Evolutionary conservation across 2,888 invertebrate species (phyloP).

Genomic region (Cartodere bifasciata): DNA sequence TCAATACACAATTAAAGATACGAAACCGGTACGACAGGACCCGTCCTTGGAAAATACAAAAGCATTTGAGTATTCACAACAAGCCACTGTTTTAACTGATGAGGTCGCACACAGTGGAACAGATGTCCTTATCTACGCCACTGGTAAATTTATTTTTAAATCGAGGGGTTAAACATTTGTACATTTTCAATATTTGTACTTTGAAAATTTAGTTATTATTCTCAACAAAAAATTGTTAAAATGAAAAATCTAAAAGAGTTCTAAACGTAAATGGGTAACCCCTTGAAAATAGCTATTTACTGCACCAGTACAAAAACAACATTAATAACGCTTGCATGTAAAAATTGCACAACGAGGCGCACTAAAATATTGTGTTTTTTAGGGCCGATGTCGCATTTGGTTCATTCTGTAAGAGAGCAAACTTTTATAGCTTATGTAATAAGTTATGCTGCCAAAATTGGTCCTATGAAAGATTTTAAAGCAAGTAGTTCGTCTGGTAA

Average conservation of each 20-base stretch:
- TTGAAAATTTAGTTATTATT: too few species aligned
- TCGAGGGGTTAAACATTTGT: too few species aligned
- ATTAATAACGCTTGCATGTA: too few species aligned
- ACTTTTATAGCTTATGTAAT: slow-evolving; percentile 79
- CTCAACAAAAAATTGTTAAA: too few species aligned
- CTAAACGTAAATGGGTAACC: too few species aligned
- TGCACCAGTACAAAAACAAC: too few species aligned
- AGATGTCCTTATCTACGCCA: slow-evolving; percentile 75
- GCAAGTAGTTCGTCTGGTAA: too few species aligned
- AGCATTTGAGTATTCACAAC: slow-evolving; percentile 57
- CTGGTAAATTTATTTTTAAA: slow-evolving; percentile 38
- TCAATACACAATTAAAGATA: slow-evolving; percentile 35
- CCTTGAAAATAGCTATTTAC: too few species aligned
- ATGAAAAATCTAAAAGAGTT: too few species aligned
- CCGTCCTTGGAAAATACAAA: slow-evolving; percentile 47
- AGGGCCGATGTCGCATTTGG: slow-evolving; percentile 83
- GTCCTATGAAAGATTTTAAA: slow-evolving; percentile 35
- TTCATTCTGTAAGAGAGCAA: slow-evolving; percentile 83
- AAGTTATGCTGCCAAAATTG: slow-evolving; percentile 69
- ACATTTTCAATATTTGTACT: too few species aligned
- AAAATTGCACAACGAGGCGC: too few species aligned
- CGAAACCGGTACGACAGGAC: slow-evolving; percentile 41
- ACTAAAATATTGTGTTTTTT: too few species aligned
- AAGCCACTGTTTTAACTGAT: slow-evolving; percentile 53
- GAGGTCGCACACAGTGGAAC: slow-evolving; percentile 75